A percentile compares a stretch with the other conserved stretches of the same genome.
phyloP scores from a whole-genome alignment of 2,797 vertebrate genomes.

The Hoplostethus atlanticus region DNA sequence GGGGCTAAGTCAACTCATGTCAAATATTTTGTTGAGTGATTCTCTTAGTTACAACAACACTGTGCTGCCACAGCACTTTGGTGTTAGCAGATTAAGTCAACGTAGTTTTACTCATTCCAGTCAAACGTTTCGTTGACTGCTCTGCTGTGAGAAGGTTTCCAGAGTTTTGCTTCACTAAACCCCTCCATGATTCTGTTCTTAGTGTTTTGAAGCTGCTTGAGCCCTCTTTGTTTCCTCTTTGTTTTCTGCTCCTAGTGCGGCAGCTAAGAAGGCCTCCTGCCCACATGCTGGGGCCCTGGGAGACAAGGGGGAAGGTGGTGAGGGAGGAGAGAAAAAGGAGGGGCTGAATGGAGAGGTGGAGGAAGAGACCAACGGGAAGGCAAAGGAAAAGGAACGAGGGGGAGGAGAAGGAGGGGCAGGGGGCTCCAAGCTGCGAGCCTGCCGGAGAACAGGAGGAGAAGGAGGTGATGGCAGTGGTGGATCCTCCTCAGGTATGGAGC shows the following conservation, averaged over 20 bases:
- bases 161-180: background rate
- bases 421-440: slow-evolving; percentile 81
- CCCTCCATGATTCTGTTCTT: too few species aligned
- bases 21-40: too few species aligned
- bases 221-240: background rate
- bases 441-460: slow-evolving; percentile 73
- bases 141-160: background rate
- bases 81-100: too few species aligned
- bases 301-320: slow-evolving; percentile 79
- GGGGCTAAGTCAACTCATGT: too few species aligned
- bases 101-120: too few species aligned
- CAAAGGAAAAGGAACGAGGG: slow-evolving; percentile 70
- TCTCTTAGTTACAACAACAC: too few species aligned
- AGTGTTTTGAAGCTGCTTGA: background rate
- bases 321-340: slow-evolving; percentile 84
- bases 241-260: slow-evolving; percentile 52
- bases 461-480: slow-evolving; percentile 46
- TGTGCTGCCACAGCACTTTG: too few species aligned
- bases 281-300: slow-evolving; percentile 62
- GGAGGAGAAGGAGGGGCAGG: slow-evolving; percentile 40
- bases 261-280: slow-evolving; percentile 80
- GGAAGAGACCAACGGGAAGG: slow-evolving; percentile 87
- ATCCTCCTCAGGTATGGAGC: slow-evolving; percentile 51
- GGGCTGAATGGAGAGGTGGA: slow-evolving; percentile 84
- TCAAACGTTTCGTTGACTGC: too few species aligned